Evolutionary conservation across 2,888 invertebrate genomes (phyloP), one percentile per base, ranked within the genome.

Genomic region (Eupelmus urozonus): DNA sequence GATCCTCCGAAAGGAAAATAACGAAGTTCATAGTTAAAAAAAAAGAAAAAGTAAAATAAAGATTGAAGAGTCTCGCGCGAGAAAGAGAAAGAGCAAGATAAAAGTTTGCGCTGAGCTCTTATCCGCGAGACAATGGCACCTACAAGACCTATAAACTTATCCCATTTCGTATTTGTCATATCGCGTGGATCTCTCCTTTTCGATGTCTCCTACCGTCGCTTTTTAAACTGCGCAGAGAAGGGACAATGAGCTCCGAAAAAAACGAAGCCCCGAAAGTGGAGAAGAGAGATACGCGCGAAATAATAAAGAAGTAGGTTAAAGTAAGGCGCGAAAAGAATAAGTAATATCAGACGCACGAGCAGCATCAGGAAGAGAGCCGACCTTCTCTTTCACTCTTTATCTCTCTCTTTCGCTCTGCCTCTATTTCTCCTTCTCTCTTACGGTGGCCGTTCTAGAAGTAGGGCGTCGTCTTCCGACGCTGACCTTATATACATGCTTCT

Each of bases 221-320:
- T 55, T 23, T 16, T 27, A 34, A 34, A 34, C 3, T 5, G 57
- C 27, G 18, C 27, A 0, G 11, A 25, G 49, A 9, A n/a, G 3
- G n/a, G 42, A 49, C 13, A 55, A 67, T 13, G 45, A 18, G 20
- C 4, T 23, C 20, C 53, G 7, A 60, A 16, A 51, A 34, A 49
- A 42, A 57, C 20, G 42, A 66, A 29, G 34, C 57, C 57, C 34
- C 40, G 23, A 34, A 4, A 13, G n/a, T 62, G 51, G 25, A 27
- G 51, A 62, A 62, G 20, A 67, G 49, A 40, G 70, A n/a, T 20
- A 57, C 51, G 51, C 40, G 60, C 29, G 67, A 67, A 77, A 72
- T 72, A 72, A 77, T 59, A 71, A 59, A 66, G 66, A 78, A 78
- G 78, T 73, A 63, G 73, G 73, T 78, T 78, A 78, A 77, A 71